Evolutionary conservation across 2,113 vertebrate genomes (phyloP).

Genomic region (Siphamia tubifer): DNA sequence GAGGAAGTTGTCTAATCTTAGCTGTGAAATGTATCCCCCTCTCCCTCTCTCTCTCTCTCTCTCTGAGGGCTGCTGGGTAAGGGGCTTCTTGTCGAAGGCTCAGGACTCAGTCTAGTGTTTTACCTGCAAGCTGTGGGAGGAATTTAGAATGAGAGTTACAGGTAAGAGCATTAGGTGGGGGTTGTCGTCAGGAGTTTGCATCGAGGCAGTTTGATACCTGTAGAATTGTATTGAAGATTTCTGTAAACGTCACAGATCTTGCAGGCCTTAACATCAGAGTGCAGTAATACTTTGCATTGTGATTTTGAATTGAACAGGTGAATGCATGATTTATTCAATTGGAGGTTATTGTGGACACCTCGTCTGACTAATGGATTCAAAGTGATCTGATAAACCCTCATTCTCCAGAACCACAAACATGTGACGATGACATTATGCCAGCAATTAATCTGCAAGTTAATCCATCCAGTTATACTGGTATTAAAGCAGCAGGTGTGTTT

Average conservation of each 20-base stretch:
- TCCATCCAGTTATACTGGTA: not conserved
- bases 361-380: not conserved
- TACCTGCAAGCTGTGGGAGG: constrained; percentile 47
- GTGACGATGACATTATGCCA: not conserved
- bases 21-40: constrained; percentile 61
- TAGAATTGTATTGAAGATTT: too few species aligned
- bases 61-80: constrained; percentile 13
- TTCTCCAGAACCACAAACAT: not conserved
- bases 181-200: not conserved
- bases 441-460: not conserved
- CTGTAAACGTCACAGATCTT: too few species aligned
- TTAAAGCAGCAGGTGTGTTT: not conserved
- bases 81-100: constrained; percentile 6
- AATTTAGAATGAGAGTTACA: constrained; percentile 72
- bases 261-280: not conserved
- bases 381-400: not conserved
- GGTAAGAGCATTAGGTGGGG: constrained; percentile 56
- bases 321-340: not conserved
- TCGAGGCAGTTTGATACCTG: not conserved
- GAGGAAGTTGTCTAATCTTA: constrained; percentile 82
- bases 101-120: constrained; percentile 23
- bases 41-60: not conserved
- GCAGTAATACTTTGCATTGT: not conserved
- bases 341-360: not conserved
- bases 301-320: not conserved